phyloP scores from a whole-genome alignment of 1,140 invertebrate genomes.

The Drosophila sechellia region DNA sequence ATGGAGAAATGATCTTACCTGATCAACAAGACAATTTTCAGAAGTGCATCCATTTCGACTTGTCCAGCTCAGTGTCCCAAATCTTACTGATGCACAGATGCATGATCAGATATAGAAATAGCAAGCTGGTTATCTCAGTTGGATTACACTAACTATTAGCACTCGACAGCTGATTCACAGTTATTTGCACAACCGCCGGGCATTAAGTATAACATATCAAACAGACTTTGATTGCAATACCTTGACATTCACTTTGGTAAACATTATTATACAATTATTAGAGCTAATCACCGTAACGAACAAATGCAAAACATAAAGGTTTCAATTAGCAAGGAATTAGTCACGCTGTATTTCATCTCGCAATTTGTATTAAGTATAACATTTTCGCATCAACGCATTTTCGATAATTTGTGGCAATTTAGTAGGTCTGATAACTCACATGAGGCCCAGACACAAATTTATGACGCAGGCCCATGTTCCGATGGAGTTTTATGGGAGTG shows the following conservation, averaged over 20 bases:
- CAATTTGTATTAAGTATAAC: slow-evolving; percentile 31
- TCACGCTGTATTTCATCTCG: slow-evolving; percentile 55
- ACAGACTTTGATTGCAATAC: slow-evolving; percentile 5
- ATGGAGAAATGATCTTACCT: slow-evolving; percentile 23
- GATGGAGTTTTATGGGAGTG: slow-evolving; percentile 19
- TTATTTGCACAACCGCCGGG: slow-evolving; percentile 5
- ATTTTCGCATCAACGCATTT: slow-evolving; percentile 31
- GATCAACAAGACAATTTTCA: slow-evolving; percentile 36
- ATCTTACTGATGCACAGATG: slow-evolving; percentile 17
- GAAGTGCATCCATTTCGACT: slow-evolving; percentile 39
- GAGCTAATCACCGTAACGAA: slow-evolving; percentile 29
- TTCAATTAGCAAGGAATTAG: slow-evolving; percentile 63
- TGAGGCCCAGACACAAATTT: not conserved
- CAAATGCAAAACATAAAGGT: slow-evolving; percentile 12
- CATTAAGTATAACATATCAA: slow-evolving; percentile 15
- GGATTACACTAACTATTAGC: slow-evolving; percentile 30
- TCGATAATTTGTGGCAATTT: slow-evolving; percentile 27
- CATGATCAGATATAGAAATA: slow-evolving; percentile 10
- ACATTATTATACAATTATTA: slow-evolving; percentile 26
- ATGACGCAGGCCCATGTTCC: slow-evolving; percentile 5
- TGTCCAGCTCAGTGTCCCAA: not conserved
- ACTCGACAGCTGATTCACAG: slow-evolving; percentile 30
- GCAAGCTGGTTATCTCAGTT: not conserved
- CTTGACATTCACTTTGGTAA: slow-evolving; percentile 20
- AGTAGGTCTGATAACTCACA: slow-evolving; percentile 13